These are phyloP conservation scores for Hippoglossus hippoglossus DNA, from an alignment of 2,797 vertebrate genomes.

Conservation along the genomic window DNA sequence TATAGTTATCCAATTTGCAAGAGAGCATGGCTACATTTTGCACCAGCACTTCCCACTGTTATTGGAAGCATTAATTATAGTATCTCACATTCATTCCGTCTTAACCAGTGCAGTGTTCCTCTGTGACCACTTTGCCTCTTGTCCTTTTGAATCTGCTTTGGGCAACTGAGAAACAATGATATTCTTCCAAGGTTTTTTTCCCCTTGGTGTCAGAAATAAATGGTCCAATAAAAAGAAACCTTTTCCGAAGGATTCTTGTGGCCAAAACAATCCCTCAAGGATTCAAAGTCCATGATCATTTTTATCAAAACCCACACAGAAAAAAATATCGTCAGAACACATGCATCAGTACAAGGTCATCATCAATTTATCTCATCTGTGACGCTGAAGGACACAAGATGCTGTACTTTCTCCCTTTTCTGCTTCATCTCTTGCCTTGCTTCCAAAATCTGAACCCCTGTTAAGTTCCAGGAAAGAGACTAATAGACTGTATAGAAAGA, in stretches of 20 bases:
- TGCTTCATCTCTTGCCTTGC: constrained; percentile 29
- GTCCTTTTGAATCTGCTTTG: constrained; percentile 21
- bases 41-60: constrained; percentile 3
- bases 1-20: constrained; percentile 14
- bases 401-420: constrained; percentile 51
- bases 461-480: constrained; percentile 18
- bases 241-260: neutral
- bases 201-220: neutral
- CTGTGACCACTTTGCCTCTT: constrained; percentile 7
- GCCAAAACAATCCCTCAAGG: constrained; percentile 14
- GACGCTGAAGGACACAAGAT: constrained; percentile 54
- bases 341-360: constrained; percentile 41
- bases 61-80: constrained; percentile 32
- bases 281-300: constrained; percentile 27
- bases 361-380: constrained; percentile 48
- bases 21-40: constrained; percentile 18
- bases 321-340: constrained; percentile 37
- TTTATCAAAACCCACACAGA: constrained; percentile 48
- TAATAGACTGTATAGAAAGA: neutral
- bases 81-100: constrained; percentile 16
- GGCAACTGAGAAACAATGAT: neutral
- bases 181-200: constrained; percentile 6
- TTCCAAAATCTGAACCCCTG: constrained; percentile 41
- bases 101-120: neutral
- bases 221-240: neutral